These are phyloP conservation scores for Polyommatus iphigenia DNA, from an alignment of 2,888 invertebrate species.

Conservation along the genomic window DNA sequence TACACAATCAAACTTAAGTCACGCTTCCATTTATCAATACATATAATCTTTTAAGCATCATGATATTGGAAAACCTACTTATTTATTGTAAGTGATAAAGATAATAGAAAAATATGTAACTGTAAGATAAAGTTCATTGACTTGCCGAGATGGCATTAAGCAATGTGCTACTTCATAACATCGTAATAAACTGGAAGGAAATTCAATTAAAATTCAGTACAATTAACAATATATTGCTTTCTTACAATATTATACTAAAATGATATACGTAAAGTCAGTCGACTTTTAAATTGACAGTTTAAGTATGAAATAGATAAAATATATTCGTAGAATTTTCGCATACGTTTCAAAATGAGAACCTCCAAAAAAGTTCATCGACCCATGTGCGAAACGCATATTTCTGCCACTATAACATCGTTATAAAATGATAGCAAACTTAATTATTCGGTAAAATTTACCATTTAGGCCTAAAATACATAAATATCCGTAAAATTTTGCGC, in stretches of 20 bases:
- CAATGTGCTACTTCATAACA: neutral
- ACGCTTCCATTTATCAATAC: slow-evolving; percentile 7
- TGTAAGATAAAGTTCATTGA: neutral
- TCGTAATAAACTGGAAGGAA: neutral
- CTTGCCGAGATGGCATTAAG: neutral
- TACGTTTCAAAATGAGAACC: neutral
- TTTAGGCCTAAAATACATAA: neutral
- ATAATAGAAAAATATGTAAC: neutral
- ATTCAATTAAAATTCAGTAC: neutral
- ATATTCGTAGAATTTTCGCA: neutral
- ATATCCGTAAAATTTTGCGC: neutral
- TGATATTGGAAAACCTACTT: slow-evolving; percentile 3
- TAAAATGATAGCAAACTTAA: neutral
- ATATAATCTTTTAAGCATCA: neutral
- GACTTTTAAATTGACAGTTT: too few relatives aligned
- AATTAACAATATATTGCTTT: neutral
- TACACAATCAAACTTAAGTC: slow-evolving; percentile 9
- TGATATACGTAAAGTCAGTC: too few relatives aligned
- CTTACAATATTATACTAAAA: too few relatives aligned
- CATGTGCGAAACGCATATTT: too few relatives aligned
- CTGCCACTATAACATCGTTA: neutral
- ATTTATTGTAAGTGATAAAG: neutral
- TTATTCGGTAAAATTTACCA: neutral
- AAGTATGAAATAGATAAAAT: too few relatives aligned
- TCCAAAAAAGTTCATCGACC: neutral